Evolutionary conservation across 2,888 invertebrate genomes (phyloP), one percentile per base, ranked within the genome.

Genomic region (Liposcelis brunnea): DNA sequence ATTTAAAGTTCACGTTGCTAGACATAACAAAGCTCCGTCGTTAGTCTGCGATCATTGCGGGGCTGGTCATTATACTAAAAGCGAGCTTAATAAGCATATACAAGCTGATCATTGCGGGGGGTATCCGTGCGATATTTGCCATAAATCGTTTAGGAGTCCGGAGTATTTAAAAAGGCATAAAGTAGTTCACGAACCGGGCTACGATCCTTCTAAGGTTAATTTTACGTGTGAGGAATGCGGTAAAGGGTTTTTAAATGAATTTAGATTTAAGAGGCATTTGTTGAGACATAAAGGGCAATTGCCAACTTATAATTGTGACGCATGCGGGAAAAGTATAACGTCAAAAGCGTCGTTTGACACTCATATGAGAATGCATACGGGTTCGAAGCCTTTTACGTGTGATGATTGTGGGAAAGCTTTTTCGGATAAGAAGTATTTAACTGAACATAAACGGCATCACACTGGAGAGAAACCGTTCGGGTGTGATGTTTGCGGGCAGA

Each of bases 291-390:
- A 40, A n/a, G 14, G 35, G 26, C 26, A 26, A 26, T 26, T 26
- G 8, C 26, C 26, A 8, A 26, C 26, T 4, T 26, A 26, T 26
- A 26, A 26, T 26, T 26, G 26, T 8, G 26, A 26, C 8, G 4
- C 26, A 8, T 26, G 26, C 26, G 26, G 26, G 26, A 26, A 26
- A 48, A 72, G 74, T 50, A 53, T 55, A 15, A 48, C 52, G 14
- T 55, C 54, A 49, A 49, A 52, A 42, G 53, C 55, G 18, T 54
- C 54, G 6, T 55, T 77, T 48, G 72, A 70, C 36, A 65, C 69
- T 0, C 77, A 77, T 53, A 58, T 66, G 1, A 61, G 68, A 2
- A 62, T 71, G n/a, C 77, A 77, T 54, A 66, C 68, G 0, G 66
- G 69, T 7, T 67, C 68, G 14, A 72, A 67, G 50, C 57, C 56